phyloP scores from a whole-genome alignment of 2,113 vertebrate genomes.

The Brachyhypopomus occidentalis region DNA sequence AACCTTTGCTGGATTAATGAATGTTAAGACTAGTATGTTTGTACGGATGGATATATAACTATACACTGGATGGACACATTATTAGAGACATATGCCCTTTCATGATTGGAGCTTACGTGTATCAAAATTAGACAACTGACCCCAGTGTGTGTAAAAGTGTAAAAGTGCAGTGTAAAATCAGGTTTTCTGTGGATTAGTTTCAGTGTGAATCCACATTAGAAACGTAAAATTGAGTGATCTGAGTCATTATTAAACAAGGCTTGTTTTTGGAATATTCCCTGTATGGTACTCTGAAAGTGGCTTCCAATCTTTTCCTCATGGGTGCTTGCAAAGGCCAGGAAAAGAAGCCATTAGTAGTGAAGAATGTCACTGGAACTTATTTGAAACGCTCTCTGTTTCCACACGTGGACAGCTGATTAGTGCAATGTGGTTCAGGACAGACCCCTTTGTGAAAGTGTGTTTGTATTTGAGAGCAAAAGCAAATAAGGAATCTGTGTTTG shows the following conservation, averaged over 20 bases:
- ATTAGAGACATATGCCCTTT: no score
- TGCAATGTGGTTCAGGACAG: slow-evolving; percentile 10
- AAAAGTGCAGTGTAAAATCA: no score
- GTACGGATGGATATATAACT: no score
- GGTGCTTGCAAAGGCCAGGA: background rate
- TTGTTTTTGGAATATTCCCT: background rate
- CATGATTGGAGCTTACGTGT: no score
- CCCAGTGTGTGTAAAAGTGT: no score
- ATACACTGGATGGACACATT: no score
- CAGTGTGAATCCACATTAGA: no score
- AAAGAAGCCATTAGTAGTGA: background rate
- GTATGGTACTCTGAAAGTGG: background rate
- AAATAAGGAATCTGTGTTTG: slow-evolving; percentile 12
- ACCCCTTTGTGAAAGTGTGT: background rate
- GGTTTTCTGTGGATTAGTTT: no score
- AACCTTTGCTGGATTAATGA: no score
- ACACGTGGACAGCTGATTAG: background rate
- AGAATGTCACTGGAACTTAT: background rate
- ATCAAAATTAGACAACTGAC: no score
- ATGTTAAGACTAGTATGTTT: no score
- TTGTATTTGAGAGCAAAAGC: slow-evolving; percentile 8
- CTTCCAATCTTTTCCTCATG: background rate
- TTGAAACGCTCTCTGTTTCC: slow-evolving; percentile 6
- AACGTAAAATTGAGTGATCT: no score
- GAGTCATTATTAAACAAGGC: background rate